These are phyloP conservation scores for Chymomyza caudatula DNA, from an alignment of 2,888 invertebrate genomes.

Conservation along the genomic window DNA sequence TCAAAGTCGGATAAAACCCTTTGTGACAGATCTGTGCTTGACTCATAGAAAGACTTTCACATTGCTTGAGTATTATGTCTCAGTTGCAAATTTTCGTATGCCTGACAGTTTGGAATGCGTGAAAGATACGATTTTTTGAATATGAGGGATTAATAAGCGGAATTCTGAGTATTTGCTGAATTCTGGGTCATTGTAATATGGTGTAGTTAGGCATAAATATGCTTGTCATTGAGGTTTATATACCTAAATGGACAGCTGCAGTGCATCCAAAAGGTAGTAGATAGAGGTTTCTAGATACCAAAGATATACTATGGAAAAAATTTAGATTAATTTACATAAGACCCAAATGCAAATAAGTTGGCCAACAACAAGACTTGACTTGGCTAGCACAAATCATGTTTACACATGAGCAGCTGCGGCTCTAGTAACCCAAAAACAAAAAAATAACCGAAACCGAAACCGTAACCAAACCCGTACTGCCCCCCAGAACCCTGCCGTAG, in stretches of 20 bases:
- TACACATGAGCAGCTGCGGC: slow-evolving; percentile 47
- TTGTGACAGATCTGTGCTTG: background rate
- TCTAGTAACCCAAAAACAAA: slow-evolving; percentile 41
- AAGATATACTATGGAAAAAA: slow-evolving; percentile 3
- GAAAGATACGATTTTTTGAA: background rate
- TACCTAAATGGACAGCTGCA: background rate
- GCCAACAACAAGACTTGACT: slow-evolving; percentile 23
- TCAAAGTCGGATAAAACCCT: background rate
- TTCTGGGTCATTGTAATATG: background rate
- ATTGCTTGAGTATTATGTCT: background rate
- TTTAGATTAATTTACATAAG: slow-evolving; percentile 59
- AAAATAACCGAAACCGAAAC: background rate
- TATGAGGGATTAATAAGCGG: background rate
- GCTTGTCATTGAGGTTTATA: background rate
- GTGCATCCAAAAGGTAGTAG: background rate
- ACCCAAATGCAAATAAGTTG: slow-evolving; percentile 53
- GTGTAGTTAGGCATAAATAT: too few species aligned
- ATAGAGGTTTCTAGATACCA: background rate
- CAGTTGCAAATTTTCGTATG: background rate
- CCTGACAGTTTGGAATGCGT: background rate
- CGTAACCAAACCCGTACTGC: background rate
- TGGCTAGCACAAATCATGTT: slow-evolving; percentile 66
- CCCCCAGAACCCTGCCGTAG: background rate
- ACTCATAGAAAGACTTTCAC: slow-evolving; percentile 39
- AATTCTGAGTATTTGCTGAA: background rate